Percentiles rank a stretch among this genome's conserved stretches.
These are phyloP conservation scores for Andrena dorsata DNA, from an alignment of 2,888 invertebrate genomes.

Conservation along the genomic window DNA sequence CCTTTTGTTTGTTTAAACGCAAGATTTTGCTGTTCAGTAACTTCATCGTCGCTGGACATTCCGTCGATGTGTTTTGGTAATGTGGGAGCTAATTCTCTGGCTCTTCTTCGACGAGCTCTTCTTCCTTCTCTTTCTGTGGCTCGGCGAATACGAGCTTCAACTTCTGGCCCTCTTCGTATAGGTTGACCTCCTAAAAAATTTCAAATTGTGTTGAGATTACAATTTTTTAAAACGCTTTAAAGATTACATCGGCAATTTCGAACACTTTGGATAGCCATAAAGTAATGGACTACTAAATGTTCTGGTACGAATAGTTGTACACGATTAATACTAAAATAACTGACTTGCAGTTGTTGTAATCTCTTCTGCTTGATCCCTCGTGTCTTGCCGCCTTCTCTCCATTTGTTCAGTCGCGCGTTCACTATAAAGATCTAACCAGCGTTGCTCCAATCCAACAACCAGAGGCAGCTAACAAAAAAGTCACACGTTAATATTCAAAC, in stretches of 20 bases:
- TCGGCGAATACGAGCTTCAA: slow-evolving; percentile 91
- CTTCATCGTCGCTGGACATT: slow-evolving; percentile 98
- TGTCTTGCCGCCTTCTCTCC: slow-evolving; percentile 95
- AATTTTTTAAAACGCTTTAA: neutral
- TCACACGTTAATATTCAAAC: slow-evolving; percentile 57
- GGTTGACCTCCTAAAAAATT: slow-evolving; percentile 78
- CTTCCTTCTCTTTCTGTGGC: slow-evolving; percentile 97
- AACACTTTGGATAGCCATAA: neutral
- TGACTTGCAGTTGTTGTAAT: slow-evolving; percentile 90
- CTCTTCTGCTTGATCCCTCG: slow-evolving; percentile 97
- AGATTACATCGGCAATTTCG: neutral
- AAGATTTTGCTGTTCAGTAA: slow-evolving; percentile 92
- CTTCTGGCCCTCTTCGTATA: slow-evolving; percentile 85
- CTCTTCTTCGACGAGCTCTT: slow-evolving; percentile 93
- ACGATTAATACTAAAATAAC: slow-evolving; percentile 72
- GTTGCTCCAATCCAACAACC: slow-evolving; percentile 92
- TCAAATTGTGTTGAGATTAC: neutral
- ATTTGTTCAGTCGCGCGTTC: slow-evolving; percentile 91
- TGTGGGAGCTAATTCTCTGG: slow-evolving; percentile 89
- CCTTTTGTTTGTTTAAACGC: slow-evolving; percentile 88
- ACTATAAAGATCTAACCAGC: slow-evolving; percentile 90
- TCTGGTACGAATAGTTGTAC: slow-evolving; percentile 9
- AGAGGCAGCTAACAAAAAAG: slow-evolving; percentile 87
- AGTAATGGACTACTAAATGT: slow-evolving; percentile 12
- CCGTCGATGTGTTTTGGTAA: slow-evolving; percentile 92